A percentile compares a stretch with the other conserved stretches of the same genome.
Evolutionary conservation across 2,888 invertebrate genomes (phyloP).

Genomic region (Craniophora ligustri): DNA sequence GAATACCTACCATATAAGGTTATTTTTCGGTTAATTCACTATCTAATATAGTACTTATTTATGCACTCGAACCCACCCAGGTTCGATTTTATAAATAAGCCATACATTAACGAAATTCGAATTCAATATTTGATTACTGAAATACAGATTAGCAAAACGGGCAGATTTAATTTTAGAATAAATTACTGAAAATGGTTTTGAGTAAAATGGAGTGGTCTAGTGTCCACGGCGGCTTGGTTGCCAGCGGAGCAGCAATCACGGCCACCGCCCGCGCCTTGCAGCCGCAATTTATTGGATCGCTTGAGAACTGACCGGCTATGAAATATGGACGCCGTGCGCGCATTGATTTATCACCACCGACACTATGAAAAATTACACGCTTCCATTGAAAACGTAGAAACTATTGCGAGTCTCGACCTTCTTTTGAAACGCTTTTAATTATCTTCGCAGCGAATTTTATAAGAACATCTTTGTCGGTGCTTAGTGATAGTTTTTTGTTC

Average conservation of each 20-base stretch:
- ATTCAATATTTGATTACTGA: no score
- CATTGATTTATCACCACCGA: constrained; percentile 65
- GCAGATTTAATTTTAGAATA: no score
- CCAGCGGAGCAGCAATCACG: constrained; percentile 36
- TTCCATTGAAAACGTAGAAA: constrained; percentile 41
- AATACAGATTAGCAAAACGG: no score
- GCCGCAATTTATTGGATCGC: constrained; percentile 64
- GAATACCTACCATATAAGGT: no score
- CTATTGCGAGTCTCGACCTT: constrained; percentile 32
- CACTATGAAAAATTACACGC: constrained; percentile 59
- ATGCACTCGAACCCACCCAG: no score
- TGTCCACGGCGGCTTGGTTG: constrained; percentile 44
- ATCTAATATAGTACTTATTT: no score
- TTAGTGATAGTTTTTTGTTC: constrained; percentile 37
- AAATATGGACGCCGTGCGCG: constrained; percentile 59
- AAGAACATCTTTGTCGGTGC: constrained; percentile 37
- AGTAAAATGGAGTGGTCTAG: constrained; percentile 1
- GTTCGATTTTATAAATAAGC: no score
- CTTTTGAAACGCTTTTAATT: constrained; percentile 48
- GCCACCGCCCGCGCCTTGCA: constrained; percentile 30
- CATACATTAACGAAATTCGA: no score
- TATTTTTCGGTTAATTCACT: no score
- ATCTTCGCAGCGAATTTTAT: constrained; percentile 42
- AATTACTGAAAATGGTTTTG: no score
- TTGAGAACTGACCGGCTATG: constrained; percentile 64